Evolutionary conservation across 2,888 invertebrate genomes (phyloP).

Genomic region (Subacronicta megacephala): DNA sequence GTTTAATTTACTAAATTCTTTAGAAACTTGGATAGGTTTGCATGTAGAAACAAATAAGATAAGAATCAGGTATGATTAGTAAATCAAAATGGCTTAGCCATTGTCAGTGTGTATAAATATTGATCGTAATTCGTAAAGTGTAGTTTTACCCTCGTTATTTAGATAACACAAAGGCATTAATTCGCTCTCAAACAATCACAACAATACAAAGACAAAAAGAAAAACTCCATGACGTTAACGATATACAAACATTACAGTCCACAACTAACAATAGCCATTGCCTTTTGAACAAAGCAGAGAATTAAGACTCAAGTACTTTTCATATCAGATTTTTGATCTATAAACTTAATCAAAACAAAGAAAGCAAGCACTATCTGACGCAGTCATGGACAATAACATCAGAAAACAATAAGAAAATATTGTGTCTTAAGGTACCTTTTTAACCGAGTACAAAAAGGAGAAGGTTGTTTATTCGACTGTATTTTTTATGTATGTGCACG

Average conservation of each 20-base stretch:
- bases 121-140: neutral
- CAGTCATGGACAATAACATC: too few relatives aligned
- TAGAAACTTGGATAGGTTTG: neutral
- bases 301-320: too few relatives aligned
- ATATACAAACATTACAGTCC: neutral
- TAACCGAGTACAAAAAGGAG: too few relatives aligned
- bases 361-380: too few relatives aligned
- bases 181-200: neutral
- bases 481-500: too few relatives aligned
- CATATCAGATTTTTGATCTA: too few relatives aligned
- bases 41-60: neutral
- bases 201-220: neutral
- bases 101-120: neutral
- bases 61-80: neutral
- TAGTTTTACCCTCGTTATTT: neutral
- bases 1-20: neutral
- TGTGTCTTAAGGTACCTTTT: too few relatives aligned
- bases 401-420: too few relatives aligned
- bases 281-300: neutral
- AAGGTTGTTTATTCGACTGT: too few relatives aligned
- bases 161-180: neutral
- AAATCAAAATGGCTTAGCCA: neutral
- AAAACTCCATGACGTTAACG: conserved; percentile 1
- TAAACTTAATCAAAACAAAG: too few relatives aligned
- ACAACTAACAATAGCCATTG: neutral